These are phyloP conservation scores for Cettia cetti DNA, from an alignment of 2,113 vertebrate species.

Conservation along the genomic window DNA sequence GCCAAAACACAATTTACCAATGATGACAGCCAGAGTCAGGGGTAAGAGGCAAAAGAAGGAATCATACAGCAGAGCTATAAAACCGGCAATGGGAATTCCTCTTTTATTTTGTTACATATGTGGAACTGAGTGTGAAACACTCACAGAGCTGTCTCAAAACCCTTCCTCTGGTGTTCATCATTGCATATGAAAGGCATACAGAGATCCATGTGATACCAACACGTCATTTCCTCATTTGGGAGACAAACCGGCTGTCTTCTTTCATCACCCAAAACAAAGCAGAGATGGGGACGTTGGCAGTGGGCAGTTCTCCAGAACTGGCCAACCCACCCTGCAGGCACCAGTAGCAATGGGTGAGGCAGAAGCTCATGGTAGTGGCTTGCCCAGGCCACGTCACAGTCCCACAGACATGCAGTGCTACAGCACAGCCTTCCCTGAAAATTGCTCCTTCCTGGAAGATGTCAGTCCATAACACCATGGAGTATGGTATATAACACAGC, in stretches of 20 bases:
- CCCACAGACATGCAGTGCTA: neutral
- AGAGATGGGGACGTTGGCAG: neutral
- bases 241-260: neutral
- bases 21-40: neutral
- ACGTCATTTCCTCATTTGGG: neutral
- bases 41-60: neutral
- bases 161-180: neutral
- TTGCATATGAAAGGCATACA: neutral
- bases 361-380: neutral
- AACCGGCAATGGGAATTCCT: neutral
- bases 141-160: neutral
- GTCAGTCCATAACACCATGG: neutral
- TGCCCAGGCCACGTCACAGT: neutral
- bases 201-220: neutral
- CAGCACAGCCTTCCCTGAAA: neutral
- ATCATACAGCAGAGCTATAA: neutral
- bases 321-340: neutral
- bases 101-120: neutral
- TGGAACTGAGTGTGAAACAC: neutral
- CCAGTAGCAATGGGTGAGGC: neutral
- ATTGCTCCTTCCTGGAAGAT: neutral
- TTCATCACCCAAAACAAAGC: neutral
- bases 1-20: neutral
- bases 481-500: neutral
- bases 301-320: neutral